Evolutionary conservation across 1,140 invertebrate species (phyloP), one percentile per base, ranked within the genome.

Genomic region (Pomacea maculata): DNA sequence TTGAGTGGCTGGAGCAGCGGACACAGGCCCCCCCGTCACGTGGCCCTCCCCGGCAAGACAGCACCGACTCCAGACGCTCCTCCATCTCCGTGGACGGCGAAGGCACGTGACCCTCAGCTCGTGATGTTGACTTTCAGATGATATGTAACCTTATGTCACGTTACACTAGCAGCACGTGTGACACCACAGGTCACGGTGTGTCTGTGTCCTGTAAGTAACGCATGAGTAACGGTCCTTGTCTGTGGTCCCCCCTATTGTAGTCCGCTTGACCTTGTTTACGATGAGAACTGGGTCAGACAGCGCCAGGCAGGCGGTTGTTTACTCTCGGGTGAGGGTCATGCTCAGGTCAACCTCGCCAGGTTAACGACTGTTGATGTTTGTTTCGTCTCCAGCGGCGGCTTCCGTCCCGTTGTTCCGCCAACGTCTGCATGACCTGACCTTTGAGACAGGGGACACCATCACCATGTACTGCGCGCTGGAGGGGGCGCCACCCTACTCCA

Each of bases 391-490:
- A 78, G 21, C 80, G 90, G 89, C 86, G 45, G 65, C 81, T 55
- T 83, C 81, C 83, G 84, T 93, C 92, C 92, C 93, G 29, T 92
- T 92, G 79, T 93, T 94, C 84, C 83, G 91, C 21, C 91, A 92
- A 79, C 94, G 94, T 82, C 90, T 94, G 8, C 86, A 89, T 34
- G 92, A 93, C 82, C 92, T 94, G 12, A 95, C 96, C 12, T 95
- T 98, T 81, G 93, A 95, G 55, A 95, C 96, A 78, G 95, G 95
- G 21, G 94, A 95, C 86, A 93, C 94, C 17, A 94, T 95, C 1
- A 94, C 95, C 82, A 92, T 99, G 11, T 93, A 94, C 15, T 98
- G 97, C 91, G 94, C 95, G 75, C 96, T 96, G 6, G 95, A 97
- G 10, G 97, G 97, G 0, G 95, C 96, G 86, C 97, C 97, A 0